A percentile compares a stretch with the other conserved stretches of the same genome.
Conservation (phyloP, 2,113 vertebrate species). For the Elephantulus edwardii region DNA sequence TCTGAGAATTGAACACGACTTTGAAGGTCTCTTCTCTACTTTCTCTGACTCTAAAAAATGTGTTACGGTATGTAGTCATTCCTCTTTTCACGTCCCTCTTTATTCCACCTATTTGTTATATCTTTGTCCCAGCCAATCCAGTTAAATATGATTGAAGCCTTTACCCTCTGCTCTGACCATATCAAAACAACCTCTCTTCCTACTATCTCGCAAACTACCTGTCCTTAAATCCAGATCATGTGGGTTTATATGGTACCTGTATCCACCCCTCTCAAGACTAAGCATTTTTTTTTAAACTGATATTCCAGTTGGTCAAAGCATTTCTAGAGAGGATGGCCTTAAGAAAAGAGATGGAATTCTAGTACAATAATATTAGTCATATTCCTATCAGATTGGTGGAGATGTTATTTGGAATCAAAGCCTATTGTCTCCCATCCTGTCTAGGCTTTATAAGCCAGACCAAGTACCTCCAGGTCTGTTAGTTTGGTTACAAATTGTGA, state of each 20-base stretch:
- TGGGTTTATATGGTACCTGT: background rate
- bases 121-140: background rate
- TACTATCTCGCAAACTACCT: background rate
- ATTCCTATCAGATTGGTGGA: background rate
- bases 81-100: background rate
- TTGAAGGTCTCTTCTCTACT: background rate
- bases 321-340: background rate
- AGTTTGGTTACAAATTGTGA: background rate
- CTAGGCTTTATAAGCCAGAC: background rate
- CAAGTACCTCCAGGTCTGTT: background rate
- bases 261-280: background rate
- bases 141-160: background rate
- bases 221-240: background rate
- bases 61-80: fast-evolving
- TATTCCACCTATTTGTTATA: background rate
- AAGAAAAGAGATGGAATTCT: background rate
- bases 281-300: background rate
- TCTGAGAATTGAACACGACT: background rate
- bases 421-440: background rate
- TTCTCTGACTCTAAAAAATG: background rate
- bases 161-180: background rate
- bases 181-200: background rate
- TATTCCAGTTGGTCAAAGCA: background rate
- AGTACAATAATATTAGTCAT: background rate
- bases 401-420: background rate